These are phyloP conservation scores for Acanthurus tractus DNA, from an alignment of 2,797 vertebrate species.

Conservation along the genomic window DNA sequence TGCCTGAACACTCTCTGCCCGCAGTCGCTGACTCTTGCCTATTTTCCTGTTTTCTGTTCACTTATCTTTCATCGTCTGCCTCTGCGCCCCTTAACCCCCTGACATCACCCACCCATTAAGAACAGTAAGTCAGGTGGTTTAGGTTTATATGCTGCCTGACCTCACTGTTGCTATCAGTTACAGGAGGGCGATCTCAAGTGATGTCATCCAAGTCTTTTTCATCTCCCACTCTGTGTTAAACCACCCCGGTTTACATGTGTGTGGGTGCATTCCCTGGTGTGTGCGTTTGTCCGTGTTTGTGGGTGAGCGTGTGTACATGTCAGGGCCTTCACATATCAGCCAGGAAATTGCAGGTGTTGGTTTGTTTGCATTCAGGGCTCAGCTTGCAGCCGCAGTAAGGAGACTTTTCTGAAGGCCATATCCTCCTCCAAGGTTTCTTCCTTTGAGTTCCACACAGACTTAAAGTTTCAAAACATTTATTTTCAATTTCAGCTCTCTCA, in stretches of 20 bases:
- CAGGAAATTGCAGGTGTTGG: slow-evolving; percentile 86
- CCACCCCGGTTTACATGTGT: slow-evolving; percentile 48
- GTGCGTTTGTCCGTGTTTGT: slow-evolving; percentile 29
- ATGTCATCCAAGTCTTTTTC: slow-evolving; percentile 79
- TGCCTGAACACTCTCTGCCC: background rate
- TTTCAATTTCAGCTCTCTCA: slow-evolving; percentile 22
- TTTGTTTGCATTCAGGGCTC: slow-evolving; percentile 83
- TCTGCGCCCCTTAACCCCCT: slow-evolving; percentile 16
- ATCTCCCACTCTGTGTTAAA: slow-evolving; percentile 61
- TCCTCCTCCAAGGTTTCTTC: slow-evolving; percentile 73
- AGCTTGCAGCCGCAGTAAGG: slow-evolving; percentile 74
- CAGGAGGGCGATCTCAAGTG: slow-evolving; percentile 65
- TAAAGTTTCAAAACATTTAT: slow-evolving; percentile 49
- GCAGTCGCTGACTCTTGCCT: background rate
- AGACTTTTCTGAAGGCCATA: slow-evolving; percentile 67
- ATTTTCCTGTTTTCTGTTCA: slow-evolving; percentile 10
- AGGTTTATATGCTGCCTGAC: slow-evolving; percentile 72
- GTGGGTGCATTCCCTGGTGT: slow-evolving; percentile 39
- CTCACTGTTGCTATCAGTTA: slow-evolving; percentile 82
- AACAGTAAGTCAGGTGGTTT: slow-evolving; percentile 79
- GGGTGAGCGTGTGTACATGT: slow-evolving; percentile 59
- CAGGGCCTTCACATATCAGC: slow-evolving; percentile 79
- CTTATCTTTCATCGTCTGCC: slow-evolving; percentile 48
- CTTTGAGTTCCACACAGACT: slow-evolving; percentile 61
- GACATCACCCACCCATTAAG: slow-evolving; percentile 44